Evolutionary conservation across 2,797 vertebrate genomes (phyloP).

Genomic region (Pipistrellus nathusii): DNA sequence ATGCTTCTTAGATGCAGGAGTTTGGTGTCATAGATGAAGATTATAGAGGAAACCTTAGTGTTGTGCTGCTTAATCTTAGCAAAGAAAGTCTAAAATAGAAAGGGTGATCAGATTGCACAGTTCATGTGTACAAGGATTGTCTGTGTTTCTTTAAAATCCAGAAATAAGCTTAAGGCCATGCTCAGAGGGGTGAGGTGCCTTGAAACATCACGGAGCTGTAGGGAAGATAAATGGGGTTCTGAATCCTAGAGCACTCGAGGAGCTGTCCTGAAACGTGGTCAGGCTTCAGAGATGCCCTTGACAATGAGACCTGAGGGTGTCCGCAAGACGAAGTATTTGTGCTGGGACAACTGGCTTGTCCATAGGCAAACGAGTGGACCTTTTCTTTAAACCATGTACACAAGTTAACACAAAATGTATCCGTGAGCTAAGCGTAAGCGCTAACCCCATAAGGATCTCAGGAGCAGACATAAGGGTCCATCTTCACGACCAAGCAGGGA

Average conservation of each 20-base stretch:
- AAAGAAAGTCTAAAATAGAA: constrained; percentile 95
- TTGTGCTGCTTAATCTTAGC: constrained; percentile 96
- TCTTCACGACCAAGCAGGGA: not conserved
- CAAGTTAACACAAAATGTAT: not conserved
- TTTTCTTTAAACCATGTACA: not conserved
- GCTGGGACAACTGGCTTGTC: not conserved
- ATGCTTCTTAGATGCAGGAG: constrained; percentile 91
- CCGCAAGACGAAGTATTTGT: not conserved
- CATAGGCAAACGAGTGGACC: not conserved
- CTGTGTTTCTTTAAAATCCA: constrained; percentile 70
- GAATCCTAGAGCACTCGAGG: not conserved
- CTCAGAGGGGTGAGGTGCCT: not conserved
- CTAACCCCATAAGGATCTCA: not conserved
- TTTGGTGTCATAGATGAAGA: constrained; percentile 92
- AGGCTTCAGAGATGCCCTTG: not conserved
- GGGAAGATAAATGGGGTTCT: no score
- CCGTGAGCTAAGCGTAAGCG: not conserved
- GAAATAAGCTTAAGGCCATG: not conserved
- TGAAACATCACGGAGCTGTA: no score
- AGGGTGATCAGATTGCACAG: constrained; percentile 93
- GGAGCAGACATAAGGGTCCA: not conserved
- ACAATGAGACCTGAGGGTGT: not conserved
- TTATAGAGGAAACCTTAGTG: constrained; percentile 94
- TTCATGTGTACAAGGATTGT: constrained; percentile 89
- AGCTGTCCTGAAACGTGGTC: not conserved